Evolutionary conservation across 2,888 invertebrate species (phyloP).

Genomic region (Stenodema calcarata): DNA sequence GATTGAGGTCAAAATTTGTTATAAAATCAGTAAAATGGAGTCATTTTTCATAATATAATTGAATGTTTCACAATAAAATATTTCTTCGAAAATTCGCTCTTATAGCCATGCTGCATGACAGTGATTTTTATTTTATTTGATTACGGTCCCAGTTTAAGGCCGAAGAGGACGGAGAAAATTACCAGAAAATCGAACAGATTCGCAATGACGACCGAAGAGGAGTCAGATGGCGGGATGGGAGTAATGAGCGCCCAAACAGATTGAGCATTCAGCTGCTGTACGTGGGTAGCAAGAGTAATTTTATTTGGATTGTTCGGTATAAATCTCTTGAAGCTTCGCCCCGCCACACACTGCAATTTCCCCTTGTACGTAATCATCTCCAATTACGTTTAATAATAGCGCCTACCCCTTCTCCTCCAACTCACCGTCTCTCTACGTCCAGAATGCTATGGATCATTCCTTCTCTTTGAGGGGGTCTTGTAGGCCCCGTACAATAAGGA

Average conservation of each 20-base stretch:
- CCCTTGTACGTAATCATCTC: slow-evolving; percentile 53
- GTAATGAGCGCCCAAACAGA: not conserved
- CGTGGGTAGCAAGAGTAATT: slow-evolving; percentile 32
- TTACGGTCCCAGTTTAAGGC: too few species aligned
- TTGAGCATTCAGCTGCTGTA: slow-evolving; percentile 36
- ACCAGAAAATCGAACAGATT: too few species aligned
- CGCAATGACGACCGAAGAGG: not conserved
- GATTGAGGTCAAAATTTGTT: too few species aligned
- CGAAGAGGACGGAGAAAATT: too few species aligned
- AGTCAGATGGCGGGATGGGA: not conserved
- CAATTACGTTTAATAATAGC: slow-evolving; percentile 53
- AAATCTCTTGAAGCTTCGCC: slow-evolving; percentile 7
- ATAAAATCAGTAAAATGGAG: too few species aligned
- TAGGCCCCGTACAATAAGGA: not conserved
- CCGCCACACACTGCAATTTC: slow-evolving; percentile 49
- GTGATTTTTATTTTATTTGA: too few species aligned
- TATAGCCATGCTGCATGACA: too few species aligned
- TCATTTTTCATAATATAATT: too few species aligned
- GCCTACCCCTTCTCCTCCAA: not conserved
- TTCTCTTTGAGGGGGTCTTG: not conserved
- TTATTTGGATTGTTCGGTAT: slow-evolving; percentile 28
- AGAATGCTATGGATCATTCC: not conserved
- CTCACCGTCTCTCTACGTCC: not conserved
- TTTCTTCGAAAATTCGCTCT: too few species aligned
- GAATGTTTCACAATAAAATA: too few species aligned